Conservation (phyloP, 2,113 vertebrate genomes). For the Colistium nudipinnis region DNA sequence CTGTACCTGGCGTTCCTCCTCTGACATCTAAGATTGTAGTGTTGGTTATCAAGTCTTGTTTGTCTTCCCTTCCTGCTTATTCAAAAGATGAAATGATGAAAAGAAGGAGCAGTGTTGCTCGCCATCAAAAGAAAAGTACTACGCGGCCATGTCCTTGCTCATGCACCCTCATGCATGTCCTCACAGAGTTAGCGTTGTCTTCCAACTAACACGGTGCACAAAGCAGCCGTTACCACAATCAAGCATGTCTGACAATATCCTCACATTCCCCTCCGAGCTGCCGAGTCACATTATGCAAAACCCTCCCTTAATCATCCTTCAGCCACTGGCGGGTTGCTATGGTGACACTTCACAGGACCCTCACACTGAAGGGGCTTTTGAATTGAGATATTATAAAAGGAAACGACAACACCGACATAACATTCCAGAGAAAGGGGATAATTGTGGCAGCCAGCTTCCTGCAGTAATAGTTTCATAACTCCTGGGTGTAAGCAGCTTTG, state of each 20-base stretch:
- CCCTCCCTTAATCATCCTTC: constrained; percentile 35
- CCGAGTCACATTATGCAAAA: constrained; percentile 48
- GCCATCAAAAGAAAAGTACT: background rate
- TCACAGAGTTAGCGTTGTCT: constrained; percentile 42
- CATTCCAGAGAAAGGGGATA: constrained; percentile 27
- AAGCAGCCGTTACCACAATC: constrained; percentile 30
- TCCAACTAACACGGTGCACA: constrained; percentile 24
- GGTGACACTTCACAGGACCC: constrained; percentile 28
- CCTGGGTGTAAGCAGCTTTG: constrained; percentile 20
- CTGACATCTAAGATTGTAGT: too few species aligned
- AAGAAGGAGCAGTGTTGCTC: background rate
- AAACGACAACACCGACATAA: constrained; percentile 11
- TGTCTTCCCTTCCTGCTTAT: too few species aligned
- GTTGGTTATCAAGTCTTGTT: too few species aligned
- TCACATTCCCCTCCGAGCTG: constrained; percentile 30
- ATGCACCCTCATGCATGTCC: constrained; percentile 1
- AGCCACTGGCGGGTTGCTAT: constrained; percentile 52
- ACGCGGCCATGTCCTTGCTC: background rate
- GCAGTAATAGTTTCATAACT: constrained; percentile 52
- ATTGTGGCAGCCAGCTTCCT: constrained; percentile 26
- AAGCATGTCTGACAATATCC: constrained; percentile 6
- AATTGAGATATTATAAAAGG: too few species aligned
- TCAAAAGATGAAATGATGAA: background rate
- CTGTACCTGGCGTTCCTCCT: too few species aligned
- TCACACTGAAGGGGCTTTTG: constrained; percentile 35